These are phyloP conservation scores for Caenorhabditis becei DNA, from an alignment of 2,888 invertebrate species.

Conservation along the genomic window DNA sequence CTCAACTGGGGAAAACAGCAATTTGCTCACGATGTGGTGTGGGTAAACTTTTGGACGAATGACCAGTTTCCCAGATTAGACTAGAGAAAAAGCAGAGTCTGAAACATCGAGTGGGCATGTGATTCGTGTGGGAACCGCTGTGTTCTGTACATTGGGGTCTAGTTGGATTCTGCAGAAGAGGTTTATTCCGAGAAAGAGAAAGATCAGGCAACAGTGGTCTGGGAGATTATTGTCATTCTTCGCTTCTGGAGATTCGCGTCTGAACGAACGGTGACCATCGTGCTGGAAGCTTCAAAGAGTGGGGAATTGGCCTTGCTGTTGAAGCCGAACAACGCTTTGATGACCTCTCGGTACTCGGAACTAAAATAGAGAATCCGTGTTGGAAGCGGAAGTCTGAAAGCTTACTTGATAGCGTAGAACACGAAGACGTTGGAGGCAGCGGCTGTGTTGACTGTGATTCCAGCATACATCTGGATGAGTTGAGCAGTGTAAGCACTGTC, in stretches of 20 bases:
- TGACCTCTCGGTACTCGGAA: conserved; percentile 56
- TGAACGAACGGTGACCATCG: neutral
- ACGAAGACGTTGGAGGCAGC: conserved; percentile 64
- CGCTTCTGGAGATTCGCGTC: neutral
- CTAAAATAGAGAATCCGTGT: conserved; percentile 12
- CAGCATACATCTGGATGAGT: conserved; percentile 67
- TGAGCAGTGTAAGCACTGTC: conserved; percentile 33
- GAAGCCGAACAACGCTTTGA: conserved; percentile 40
- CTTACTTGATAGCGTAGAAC: conserved; percentile 64
- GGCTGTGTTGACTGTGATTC: conserved; percentile 65
- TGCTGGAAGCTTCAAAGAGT: conserved; percentile 14
- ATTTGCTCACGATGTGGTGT: neutral
- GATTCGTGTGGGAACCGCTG: conserved; percentile 38
- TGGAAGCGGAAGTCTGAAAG: neutral
- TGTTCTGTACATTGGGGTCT: conserved; percentile 11
- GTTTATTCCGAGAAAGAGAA: conserved; percentile 9
- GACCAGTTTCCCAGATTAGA: conserved; percentile 30
- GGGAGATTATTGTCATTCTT: conserved; percentile 7
- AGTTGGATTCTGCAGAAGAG: conserved; percentile 12
- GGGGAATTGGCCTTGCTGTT: conserved; percentile 38
- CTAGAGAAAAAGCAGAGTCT: conserved; percentile 42
- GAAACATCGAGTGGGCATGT: conserved; percentile 26
- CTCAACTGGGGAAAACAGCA: neutral
- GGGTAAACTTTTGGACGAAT: neutral
- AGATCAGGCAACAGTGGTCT: conserved; percentile 8